Evolutionary conservation across 2,797 vertebrate species (phyloP), one percentile per base, ranked within the genome.

Genomic region (Rhinatrema bivittatum): DNA sequence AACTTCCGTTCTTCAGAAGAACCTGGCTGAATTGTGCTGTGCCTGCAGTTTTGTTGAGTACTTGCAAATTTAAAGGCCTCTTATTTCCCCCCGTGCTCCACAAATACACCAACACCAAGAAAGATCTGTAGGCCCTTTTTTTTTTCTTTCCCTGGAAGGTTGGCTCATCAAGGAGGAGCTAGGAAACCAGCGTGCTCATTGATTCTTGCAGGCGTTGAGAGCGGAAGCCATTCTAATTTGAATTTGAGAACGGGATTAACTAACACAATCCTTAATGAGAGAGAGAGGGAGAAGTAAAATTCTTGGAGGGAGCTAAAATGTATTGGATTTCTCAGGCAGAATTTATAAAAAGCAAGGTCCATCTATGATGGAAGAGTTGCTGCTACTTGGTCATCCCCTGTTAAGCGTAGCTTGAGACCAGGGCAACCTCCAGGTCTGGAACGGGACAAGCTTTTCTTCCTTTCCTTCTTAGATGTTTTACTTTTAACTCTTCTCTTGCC

Each of bases 151-250:
- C 8, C 39, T n/a, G 52, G 37, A 56, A 56, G 50, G 43, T 72
- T 65, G 79, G 30, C 53, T 74, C 45, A 68, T 62, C 40, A 30
- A 13, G 5, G 25, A 29, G 32, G 49, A 60, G 43, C 35, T 22
- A 24, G 32, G 30, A 39, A 12, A 19, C 16, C 16, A 29, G 45
- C 56, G 33, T 36, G 43, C 42, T 39, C 46, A 41, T 42, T 65
- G 64, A 39, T 51, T 49, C 23, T 52, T 48, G 38, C 35, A 59
- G 26, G 25, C 62, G 40, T 17, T 30, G 29, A 16, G 29, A 16
- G 22, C 10, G 23, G 39, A 29, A 37, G 30, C 45, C 21, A 5
- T 25, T 37, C 16, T 25, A 5, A 9, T 65, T 46, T 44, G 36
- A 33, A 55, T 50, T 43, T 38, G n/a, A 44, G 34, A 24, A 21